Evolutionary conservation across 2,113 vertebrate species (phyloP).

Genomic region (Prunella himalayana): DNA sequence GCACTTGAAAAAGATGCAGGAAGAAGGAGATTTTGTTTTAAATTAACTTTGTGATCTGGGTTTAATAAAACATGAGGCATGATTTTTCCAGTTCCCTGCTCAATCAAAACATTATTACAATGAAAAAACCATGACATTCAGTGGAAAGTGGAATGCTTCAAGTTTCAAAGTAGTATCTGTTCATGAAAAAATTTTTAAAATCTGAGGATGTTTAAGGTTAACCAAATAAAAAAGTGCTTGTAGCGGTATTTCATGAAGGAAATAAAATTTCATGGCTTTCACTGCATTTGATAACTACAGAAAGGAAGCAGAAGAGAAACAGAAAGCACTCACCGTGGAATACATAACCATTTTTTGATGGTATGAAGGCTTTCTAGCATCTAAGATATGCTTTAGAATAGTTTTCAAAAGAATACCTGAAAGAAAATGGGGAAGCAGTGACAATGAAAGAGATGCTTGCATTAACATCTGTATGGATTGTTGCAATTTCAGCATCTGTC

Average conservation of each 20-base stretch:
- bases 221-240: neutral
- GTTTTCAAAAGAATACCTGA: conserved; percentile 75
- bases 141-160: neutral
- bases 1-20: neutral
- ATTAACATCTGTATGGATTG: neutral
- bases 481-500: neutral
- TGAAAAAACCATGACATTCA: neutral
- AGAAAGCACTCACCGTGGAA: conserved; percentile 74
- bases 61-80: neutral
- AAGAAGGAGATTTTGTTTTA: neutral
- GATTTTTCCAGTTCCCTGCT: neutral
- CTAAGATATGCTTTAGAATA: conserved; percentile 75
- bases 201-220: neutral
- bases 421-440: conserved; percentile 11
- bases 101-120: neutral
- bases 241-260: neutral
- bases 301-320: neutral
- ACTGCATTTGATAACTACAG: neutral
- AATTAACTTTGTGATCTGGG: neutral
- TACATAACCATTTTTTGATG: conserved; percentile 78
- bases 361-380: conserved; percentile 61
- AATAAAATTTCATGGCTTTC: neutral
- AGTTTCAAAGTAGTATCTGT: neutral
- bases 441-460: neutral
- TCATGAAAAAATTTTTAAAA: neutral